phyloP scores from a whole-genome alignment of 2,113 vertebrate species.

The Solenodon paradoxus region DNA sequence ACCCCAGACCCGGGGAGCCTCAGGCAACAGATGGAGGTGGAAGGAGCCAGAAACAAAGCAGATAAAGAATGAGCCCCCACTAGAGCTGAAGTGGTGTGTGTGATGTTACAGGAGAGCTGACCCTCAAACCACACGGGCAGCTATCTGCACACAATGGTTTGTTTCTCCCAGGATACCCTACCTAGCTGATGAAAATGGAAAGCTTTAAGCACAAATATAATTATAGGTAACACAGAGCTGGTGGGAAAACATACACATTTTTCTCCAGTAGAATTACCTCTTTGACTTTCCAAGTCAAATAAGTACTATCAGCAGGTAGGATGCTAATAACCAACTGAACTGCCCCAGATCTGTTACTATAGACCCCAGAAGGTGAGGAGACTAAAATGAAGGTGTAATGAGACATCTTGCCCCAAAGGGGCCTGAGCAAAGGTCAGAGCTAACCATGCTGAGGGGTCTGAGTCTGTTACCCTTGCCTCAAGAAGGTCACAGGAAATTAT shows the following conservation, averaged over 20 bases:
- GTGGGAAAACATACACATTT: constrained; percentile 72
- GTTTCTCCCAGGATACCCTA: constrained; percentile 74
- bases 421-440: constrained; percentile 5
- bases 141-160: constrained; percentile 70
- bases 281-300: constrained; percentile 36
- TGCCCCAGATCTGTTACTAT: not conserved
- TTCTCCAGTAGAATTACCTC: constrained; percentile 77
- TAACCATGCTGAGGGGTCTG: not conserved
- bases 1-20: constrained; percentile 33
- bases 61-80: not conserved
- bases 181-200: constrained; percentile 43
- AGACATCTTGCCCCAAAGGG: constrained; percentile 15
- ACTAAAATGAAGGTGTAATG: not conserved
- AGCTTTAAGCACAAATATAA: constrained; percentile 75
- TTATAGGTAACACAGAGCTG: constrained; percentile 69
- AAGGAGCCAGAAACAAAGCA: constrained; percentile 16
- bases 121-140: not conserved
- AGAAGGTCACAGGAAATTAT: constrained; percentile 73
- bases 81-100: constrained; percentile 29
- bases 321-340: constrained; percentile 73
- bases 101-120: constrained; percentile 71
- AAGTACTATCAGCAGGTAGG: constrained; percentile 61
- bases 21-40: constrained; percentile 31
- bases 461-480: constrained; percentile 5
- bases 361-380: constrained; percentile 27